These are phyloP conservation scores for Epistrophe eligans DNA, from an alignment of 2,888 invertebrate genomes.

Conservation along the genomic window DNA sequence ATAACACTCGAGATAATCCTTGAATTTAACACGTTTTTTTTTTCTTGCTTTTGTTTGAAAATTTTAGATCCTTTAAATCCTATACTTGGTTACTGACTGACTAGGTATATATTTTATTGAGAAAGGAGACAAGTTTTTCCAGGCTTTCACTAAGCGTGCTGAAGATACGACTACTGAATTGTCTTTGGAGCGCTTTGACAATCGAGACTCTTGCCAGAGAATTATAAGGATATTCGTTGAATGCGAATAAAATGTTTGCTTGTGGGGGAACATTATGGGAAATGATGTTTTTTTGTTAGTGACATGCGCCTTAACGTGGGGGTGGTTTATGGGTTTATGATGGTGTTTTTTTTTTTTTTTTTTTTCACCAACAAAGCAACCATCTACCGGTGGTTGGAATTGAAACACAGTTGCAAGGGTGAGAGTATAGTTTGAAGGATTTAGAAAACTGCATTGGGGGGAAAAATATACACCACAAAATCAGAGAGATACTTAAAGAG, in stretches of 20 bases:
- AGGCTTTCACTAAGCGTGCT: conserved; percentile 73
- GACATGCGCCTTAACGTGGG: conserved; percentile 59
- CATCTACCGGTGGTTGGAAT: conserved; percentile 61
- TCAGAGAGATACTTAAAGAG: too few relatives aligned
- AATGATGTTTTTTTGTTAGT: background rate
- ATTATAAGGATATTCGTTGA: conserved; percentile 52
- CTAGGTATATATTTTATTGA: background rate
- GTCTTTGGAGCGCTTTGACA: conserved; percentile 60
- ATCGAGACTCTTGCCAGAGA: conserved; percentile 59
- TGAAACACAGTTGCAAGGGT: conserved; percentile 49
- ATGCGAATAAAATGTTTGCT: background rate
- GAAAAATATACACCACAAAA: background rate
- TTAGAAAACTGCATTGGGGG: conserved; percentile 69
- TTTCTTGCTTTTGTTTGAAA: background rate
- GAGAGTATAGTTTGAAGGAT: conserved; percentile 42
- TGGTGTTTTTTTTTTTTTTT: background rate
- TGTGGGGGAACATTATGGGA: conserved; percentile 61
- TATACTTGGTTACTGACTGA: conserved; percentile 7
- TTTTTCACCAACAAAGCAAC: conserved; percentile 58
- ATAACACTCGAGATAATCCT: conserved; percentile 15
- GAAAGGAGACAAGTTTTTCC: conserved; percentile 46
- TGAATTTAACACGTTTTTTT: too few relatives aligned
- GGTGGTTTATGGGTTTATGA: conserved; percentile 27
- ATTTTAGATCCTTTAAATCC: background rate
- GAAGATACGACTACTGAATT: conserved; percentile 74